Base-by-base conservation (phyloP, 1,140 invertebrate genomes). In the Leptinotarsa texana region DNA sequence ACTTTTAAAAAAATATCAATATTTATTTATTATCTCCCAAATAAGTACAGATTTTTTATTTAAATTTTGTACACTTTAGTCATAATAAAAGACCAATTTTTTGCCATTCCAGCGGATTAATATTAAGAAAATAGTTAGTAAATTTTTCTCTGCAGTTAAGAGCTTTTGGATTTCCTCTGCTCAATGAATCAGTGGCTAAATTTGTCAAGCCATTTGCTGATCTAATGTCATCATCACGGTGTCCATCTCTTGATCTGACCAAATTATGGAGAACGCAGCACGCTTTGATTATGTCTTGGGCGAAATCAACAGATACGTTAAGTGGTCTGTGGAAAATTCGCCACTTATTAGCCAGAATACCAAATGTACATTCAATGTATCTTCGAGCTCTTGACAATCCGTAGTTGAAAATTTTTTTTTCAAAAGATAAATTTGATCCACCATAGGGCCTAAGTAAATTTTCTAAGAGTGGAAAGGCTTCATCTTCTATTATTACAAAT, bases 351-450 rank as follows among this genome's bases (percentile, higher is more conserved):
- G 66, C 66, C 27, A 68, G 22, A 8, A 68, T 42, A 27, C 66
- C 66, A 68, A 68, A 68, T 33, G 66, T 18, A 68, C 66, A 68
- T 68, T 68, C 66, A n/a, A 68, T 42, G 11, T 68, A 68, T 63
- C 18, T n/a, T 63, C 63, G 63, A 24, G 63, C 63, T n/a, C 66
- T 68, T 33, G 66, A 68, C 22, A 68, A 68, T 68, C 24, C 48
- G 17, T 68, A 68, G 15, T 68, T 68, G 22, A 8, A 13, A 13
- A 21, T 15, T 15, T 51, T 51, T 6, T 27, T 27, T 27, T 27
- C 27, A 27, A 27, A 27, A 6, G 27, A 27, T 27, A 27, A 27
- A 6, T 27, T 6, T 27, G 27, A 6, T 57, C 51, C 48, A 22
- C 6, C 63, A 68, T 49, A 74, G 4, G 63, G 42, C 67, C 65